Evolutionary conservation across 2,888 invertebrate genomes (phyloP).

Genomic region (Yponomeuta evonymella): DNA sequence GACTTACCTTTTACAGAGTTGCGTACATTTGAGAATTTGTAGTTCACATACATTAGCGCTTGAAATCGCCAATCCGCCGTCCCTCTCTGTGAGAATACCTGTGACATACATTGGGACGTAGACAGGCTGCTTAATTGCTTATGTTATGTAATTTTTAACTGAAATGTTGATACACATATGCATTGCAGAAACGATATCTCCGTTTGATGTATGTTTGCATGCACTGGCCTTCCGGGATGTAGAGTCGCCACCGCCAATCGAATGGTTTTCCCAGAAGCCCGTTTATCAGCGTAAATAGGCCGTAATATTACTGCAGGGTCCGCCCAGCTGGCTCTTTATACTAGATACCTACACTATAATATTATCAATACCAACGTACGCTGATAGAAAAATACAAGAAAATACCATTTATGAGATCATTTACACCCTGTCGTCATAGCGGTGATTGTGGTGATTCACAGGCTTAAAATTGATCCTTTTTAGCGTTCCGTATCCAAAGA

Average conservation of each 20-base stretch:
- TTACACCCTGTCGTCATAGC: too few relatives aligned
- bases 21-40: too few relatives aligned
- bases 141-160: background rate
- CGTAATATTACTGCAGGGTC: conserved; percentile 21
- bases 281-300: conserved; percentile 42
- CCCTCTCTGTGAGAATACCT: too few relatives aligned
- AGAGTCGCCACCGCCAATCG: conserved; percentile 32
- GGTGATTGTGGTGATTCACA: too few relatives aligned
- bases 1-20: too few relatives aligned
- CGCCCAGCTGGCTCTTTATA: conserved; percentile 6
- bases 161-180: background rate
- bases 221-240: conserved; percentile 18
- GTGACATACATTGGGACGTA: too few relatives aligned
- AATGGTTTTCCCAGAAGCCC: conserved; percentile 47
- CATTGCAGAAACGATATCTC: background rate
- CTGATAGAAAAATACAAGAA: background rate
- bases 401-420: too few relatives aligned
- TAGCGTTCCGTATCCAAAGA: too few relatives aligned
- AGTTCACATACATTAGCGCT: too few relatives aligned
- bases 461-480: too few relatives aligned
- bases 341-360: background rate
- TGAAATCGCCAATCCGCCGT: too few relatives aligned
- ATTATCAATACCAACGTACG: background rate
- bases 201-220: conserved; percentile 5
- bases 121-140: too few relatives aligned